Conservation (phyloP, 2,113 vertebrate genomes). For the Channa maculata region DNA sequence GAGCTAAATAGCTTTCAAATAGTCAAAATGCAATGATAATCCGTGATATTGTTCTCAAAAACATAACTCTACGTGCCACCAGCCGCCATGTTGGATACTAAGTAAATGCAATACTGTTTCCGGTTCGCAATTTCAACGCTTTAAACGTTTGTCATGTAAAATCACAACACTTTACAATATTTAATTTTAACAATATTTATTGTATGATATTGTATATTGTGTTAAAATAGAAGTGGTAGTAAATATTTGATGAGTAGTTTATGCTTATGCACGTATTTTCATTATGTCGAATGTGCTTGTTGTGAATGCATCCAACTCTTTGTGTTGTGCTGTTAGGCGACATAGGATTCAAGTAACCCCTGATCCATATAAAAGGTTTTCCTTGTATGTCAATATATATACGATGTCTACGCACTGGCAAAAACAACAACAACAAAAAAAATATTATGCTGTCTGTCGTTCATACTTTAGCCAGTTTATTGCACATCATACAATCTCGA, state of each 20-base stretch:
- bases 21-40: slow-evolving; percentile 42
- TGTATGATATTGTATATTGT: too few species aligned
- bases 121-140: slow-evolving; percentile 43
- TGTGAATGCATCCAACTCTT: neutral
- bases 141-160: neutral
- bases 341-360: too few species aligned
- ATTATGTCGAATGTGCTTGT: slow-evolving; percentile 24
- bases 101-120: slow-evolving; percentile 15
- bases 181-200: neutral
- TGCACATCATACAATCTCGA: too few species aligned
- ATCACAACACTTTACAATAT: accelerated
- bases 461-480: too few species aligned
- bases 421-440: too few species aligned
- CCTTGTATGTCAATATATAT: too few species aligned
- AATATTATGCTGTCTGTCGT: too few species aligned
- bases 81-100: slow-evolving; percentile 71
- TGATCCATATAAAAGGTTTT: too few species aligned
- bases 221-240: too few species aligned
- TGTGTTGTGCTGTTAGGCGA: too few species aligned
- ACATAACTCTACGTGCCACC: slow-evolving; percentile 37
- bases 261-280: accelerated
- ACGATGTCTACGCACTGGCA: too few species aligned
- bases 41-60: slow-evolving; percentile 25
- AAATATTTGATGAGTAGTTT: too few species aligned
- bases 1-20: neutral